Conservation (phyloP, 2,888 invertebrate species). For the Itoplectis maculator region DNA sequence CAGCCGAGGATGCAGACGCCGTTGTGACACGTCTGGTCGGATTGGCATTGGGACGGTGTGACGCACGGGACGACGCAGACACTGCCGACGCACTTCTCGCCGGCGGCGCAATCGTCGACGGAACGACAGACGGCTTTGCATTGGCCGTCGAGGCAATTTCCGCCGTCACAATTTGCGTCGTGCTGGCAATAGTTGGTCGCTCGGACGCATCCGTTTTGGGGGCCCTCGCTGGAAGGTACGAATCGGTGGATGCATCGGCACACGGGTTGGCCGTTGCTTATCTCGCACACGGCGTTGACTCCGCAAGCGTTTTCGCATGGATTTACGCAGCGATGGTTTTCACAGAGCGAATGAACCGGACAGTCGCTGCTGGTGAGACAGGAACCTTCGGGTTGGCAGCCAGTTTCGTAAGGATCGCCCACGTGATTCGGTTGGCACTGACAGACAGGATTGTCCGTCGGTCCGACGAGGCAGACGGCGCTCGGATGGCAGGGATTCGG, state of each 20-base stretch:
- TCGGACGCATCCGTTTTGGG: constrained; percentile 90
- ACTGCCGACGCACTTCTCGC: constrained; percentile 92
- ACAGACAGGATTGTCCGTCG: constrained; percentile 90
- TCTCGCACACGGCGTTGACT: constrained; percentile 91
- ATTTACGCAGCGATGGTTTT: constrained; percentile 90
- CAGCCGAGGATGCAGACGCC: constrained; percentile 94
- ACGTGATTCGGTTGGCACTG: constrained; percentile 91
- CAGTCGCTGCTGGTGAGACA: constrained; percentile 93
- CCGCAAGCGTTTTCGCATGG: constrained; percentile 94
- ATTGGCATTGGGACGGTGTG: constrained; percentile 92
- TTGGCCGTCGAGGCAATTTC: constrained; percentile 92
- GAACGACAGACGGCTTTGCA: constrained; percentile 93
- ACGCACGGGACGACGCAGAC: constrained; percentile 93
- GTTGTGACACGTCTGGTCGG: constrained; percentile 92
- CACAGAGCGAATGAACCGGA: constrained; percentile 90
- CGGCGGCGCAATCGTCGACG: constrained; percentile 91
- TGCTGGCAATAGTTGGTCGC: constrained; percentile 88
- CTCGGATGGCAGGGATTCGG: constrained; percentile 93
- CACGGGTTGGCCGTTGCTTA: constrained; percentile 91
- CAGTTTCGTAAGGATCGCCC: constrained; percentile 90
- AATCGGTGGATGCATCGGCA: constrained; percentile 93
- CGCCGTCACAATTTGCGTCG: constrained; percentile 92
- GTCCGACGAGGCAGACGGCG: constrained; percentile 91
- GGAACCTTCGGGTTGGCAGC: constrained; percentile 92
- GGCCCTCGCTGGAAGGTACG: constrained; percentile 88